phyloP scores from a whole-genome alignment of 2,888 invertebrate genomes.

The Plutella xylostella region DNA sequence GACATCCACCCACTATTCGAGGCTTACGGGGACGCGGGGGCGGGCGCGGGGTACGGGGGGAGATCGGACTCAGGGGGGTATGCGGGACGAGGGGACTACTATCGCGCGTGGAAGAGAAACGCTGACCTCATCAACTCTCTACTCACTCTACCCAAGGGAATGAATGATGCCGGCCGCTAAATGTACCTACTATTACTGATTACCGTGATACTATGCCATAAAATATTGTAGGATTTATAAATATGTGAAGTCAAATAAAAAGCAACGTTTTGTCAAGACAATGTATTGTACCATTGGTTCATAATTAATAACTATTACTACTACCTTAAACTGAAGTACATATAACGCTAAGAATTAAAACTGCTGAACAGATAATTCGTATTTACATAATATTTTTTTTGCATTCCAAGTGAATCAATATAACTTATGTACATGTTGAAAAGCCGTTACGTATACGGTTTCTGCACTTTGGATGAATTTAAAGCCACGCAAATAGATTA shows the following conservation, averaged over 20 bases:
- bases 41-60: slow-evolving; percentile 23
- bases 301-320: background rate
- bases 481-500: too few species aligned
- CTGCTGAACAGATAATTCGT: slow-evolving; percentile 7
- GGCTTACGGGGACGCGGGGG: slow-evolving; percentile 28
- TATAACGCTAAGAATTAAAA: slow-evolving; percentile 10
- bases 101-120: slow-evolving; percentile 70
- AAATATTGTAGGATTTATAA: background rate
- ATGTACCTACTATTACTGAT: background rate
- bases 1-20: slow-evolving; percentile 37
- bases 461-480: too few species aligned
- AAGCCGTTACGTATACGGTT: too few species aligned
- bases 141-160: slow-evolving; percentile 79
- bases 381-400: too few species aligned
- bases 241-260: slow-evolving; percentile 12
- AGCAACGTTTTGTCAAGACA: slow-evolving; percentile 20
- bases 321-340: slow-evolving; percentile 6
- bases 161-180: slow-evolving; percentile 79
- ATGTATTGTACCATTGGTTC: slow-evolving; percentile 23
- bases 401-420: too few species aligned
- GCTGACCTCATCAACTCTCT: slow-evolving; percentile 81
- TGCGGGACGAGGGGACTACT: too few species aligned
- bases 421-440: too few species aligned
- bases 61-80: too few species aligned
- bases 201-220: background rate